Percentiles rank a stretch among this genome's conserved stretches.
Conservation (phyloP, 2,888 invertebrate species). For the Graphium colonna region DNA sequence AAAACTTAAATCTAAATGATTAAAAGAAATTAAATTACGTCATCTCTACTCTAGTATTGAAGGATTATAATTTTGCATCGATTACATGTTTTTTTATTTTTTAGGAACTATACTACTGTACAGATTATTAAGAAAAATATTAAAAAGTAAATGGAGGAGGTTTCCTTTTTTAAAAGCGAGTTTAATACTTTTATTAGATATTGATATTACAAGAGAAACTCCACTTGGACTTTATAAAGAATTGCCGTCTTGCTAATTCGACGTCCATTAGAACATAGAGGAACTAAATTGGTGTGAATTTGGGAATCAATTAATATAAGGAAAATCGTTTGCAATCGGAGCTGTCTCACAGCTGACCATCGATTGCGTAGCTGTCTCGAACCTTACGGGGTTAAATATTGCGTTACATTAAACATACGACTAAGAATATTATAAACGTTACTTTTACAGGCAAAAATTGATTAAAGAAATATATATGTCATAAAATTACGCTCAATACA, state of each 20-base stretch:
- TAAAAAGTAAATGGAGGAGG: conserved; percentile 38
- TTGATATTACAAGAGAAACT: conserved; percentile 20
- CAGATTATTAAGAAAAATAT: conserved; percentile 62
- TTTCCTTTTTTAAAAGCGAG: conserved; percentile 44
- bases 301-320: conserved; percentile 28
- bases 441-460: conserved; percentile 60
- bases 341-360: conserved; percentile 59
- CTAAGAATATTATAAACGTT: conserved; percentile 51
- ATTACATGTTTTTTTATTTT: conserved; percentile 60
- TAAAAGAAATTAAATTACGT: conserved; percentile 55
- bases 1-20: conserved; percentile 49
- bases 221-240: no score
- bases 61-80: conserved; percentile 73
- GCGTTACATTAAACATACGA: conserved; percentile 34
- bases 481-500: conserved; percentile 46
- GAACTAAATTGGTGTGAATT: conserved; percentile 39
- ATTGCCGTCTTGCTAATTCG: no score
- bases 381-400: conserved; percentile 47
- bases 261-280: no score
- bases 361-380: conserved; percentile 46
- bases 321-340: conserved; percentile 36
- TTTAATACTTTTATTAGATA: conserved; percentile 42
- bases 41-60: conserved; percentile 59
- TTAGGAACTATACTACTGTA: conserved; percentile 78
- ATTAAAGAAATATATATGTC: conserved; percentile 61